Evolutionary conservation across 2,113 vertebrate genomes (phyloP).

Genomic region (Sigmodon hispidus): DNA sequence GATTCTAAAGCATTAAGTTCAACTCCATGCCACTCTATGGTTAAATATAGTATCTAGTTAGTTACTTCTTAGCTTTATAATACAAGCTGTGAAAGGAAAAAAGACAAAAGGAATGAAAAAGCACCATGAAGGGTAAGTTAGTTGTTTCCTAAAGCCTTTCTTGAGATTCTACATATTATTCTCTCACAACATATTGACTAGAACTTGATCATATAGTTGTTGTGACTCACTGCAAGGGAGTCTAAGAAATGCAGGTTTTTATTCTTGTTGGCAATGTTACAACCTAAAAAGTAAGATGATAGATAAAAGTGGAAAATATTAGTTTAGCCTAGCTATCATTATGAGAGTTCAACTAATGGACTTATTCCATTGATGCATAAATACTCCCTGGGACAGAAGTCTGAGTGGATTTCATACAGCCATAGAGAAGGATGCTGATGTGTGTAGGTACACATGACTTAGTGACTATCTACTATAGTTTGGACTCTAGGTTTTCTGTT

Average conservation of each 20-base stretch:
- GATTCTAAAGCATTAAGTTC: neutral
- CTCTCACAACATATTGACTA: neutral
- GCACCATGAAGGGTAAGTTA: neutral
- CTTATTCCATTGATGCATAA: neutral
- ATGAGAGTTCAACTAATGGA: neutral
- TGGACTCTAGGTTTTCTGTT: neutral
- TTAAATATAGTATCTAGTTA: neutral
- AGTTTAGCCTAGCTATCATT: neutral
- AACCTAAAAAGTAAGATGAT: neutral
- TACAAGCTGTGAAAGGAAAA: neutral
- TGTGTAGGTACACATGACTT: no score
- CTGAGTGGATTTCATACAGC: neutral
- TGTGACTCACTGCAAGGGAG: neutral
- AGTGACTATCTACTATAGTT: neutral
- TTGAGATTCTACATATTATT: neutral
- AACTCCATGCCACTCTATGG: neutral
- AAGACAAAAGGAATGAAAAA: neutral
- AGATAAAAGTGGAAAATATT: neutral
- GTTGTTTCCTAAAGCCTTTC: neutral
- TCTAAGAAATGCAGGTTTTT: neutral
- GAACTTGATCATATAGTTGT: neutral
- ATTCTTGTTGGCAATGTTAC: neutral
- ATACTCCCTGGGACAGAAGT: neutral
- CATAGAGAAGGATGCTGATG: neutral
- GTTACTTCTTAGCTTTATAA: neutral